A percentile compares a stretch with the other conserved stretches of the same genome.
phyloP scores from a whole-genome alignment of 2,888 invertebrate genomes.

The Ophion obscuratus region DNA sequence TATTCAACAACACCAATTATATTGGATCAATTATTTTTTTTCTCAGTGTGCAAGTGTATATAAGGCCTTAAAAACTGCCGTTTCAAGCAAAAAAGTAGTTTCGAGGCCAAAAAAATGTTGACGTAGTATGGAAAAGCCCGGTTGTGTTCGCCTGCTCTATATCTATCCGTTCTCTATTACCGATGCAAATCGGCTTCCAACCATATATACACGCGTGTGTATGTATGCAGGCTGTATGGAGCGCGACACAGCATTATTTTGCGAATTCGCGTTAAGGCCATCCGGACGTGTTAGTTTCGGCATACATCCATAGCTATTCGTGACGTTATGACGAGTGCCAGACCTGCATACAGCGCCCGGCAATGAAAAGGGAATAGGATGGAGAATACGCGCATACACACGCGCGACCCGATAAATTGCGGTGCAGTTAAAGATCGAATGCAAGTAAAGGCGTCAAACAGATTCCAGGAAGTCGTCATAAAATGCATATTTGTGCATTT shows the following conservation, averaged over 20 bases:
- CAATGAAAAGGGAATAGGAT: slow-evolving; percentile 38
- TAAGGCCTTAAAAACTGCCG: too few relatives aligned
- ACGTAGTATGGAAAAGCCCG: too few relatives aligned
- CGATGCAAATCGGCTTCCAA: too few relatives aligned
- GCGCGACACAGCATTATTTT: slow-evolving; percentile 58
- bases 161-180: too few relatives aligned
- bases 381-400: slow-evolving; percentile 6
- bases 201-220: neutral
- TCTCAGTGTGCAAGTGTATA: too few relatives aligned
- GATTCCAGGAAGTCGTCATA: slow-evolving; percentile 78
- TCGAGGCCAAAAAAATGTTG: too few relatives aligned
- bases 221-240: slow-evolving; percentile 15
- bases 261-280: slow-evolving; percentile 61
- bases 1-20: too few relatives aligned
- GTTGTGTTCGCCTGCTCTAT: too few relatives aligned
- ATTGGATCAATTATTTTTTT: too few relatives aligned
- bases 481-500: slow-evolving; percentile 43
- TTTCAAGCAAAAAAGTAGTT: too few relatives aligned
- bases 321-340: slow-evolving; percentile 79
- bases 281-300: slow-evolving; percentile 59
- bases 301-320: slow-evolving; percentile 65
- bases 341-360: slow-evolving; percentile 61
- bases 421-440: slow-evolving; percentile 76
- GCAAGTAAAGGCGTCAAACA: slow-evolving; percentile 78
- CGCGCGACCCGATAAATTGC: slow-evolving; percentile 81